Evolutionary conservation across 2,888 invertebrate genomes (phyloP), one percentile per base, ranked within the genome.

Genomic region (Halocaridina rubra): DNA sequence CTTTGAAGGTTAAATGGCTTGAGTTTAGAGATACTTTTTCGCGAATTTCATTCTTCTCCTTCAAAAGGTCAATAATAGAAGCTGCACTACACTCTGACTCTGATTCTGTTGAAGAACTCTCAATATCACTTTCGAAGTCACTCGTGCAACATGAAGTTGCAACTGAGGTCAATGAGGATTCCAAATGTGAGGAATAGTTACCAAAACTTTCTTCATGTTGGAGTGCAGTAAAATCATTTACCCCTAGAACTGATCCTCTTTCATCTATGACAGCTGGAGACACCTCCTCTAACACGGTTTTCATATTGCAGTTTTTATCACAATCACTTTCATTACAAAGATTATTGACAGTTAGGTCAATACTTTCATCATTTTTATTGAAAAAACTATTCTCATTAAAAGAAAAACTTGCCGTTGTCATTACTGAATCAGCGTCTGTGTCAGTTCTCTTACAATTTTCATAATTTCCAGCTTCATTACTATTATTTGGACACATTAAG

Each of bases 31-130:
- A 33, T 2, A 19, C 13, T 24, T 5, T 59, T 22, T 24, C 33
- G 33, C 77, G 30, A 13, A n/a, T 24, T 33, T 32, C 39, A 22
- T 33, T 10, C n/a, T 19, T 33, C 10, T 80, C 71, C 32, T 57
- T 80, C 19, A 57, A 22, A 8, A 80, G 69, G 13, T 80, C 80
- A 29, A 80, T 53, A n/a, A 80, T 59, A 30, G 80, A 80, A 2
- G 80, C 46, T 24, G 32, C 22, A 53, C 80, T 71, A 10, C 29
- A 19, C 2, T 79, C 79, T 27, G 78, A 78, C 10, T 69, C 69
- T 10, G 79, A 57, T 19, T 53, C 57, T 4, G 29, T 30, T 53
- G 57, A 22, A 7, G 13, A 24, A 64, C 32, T 32, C 4, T 27
- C 27, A 57, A 7, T 16, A 29, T 53, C 53, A 29, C 59, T 32